These are phyloP conservation scores for Danio albolineatus DNA, from an alignment of 2,797 vertebrate genomes.

Conservation along the genomic window DNA sequence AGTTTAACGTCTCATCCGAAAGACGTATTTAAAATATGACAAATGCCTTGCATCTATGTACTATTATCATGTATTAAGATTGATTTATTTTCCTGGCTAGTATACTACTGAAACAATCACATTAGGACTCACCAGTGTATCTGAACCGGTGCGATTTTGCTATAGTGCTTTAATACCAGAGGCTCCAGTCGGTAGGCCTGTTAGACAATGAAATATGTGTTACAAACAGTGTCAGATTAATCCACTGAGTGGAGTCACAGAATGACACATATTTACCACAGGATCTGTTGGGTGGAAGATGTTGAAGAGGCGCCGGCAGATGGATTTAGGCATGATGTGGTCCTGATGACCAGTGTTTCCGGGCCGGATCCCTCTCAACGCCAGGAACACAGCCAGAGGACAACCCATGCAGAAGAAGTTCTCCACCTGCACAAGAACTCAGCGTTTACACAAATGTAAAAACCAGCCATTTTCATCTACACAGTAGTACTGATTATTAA, in stretches of 20 bases:
- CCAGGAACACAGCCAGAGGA: constrained; percentile 95
- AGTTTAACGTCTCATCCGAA: too few species aligned
- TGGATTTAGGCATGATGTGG: constrained; percentile 92
- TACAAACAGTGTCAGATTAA: neutral
- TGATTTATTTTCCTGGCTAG: neutral
- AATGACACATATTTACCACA: constrained; percentile 84
- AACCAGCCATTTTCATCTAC: too few species aligned
- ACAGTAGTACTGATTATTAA: too few species aligned
- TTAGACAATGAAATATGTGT: constrained; percentile 37
- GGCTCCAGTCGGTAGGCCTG: constrained; percentile 98
- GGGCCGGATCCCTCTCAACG: constrained; percentile 92
- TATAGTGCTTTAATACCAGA: constrained; percentile 96
- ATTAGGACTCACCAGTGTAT: constrained; percentile 89
- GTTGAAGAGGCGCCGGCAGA: constrained; percentile 92
- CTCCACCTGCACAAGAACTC: constrained; percentile 83
- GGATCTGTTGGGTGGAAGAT: constrained; percentile 99
- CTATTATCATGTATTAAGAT: too few species aligned
- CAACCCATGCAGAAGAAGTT: constrained; percentile 99
- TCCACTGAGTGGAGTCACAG: neutral
- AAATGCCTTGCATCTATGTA: too few species aligned
- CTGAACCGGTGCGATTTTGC: constrained; percentile 93
- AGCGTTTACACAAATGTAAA: neutral
- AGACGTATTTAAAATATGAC: too few species aligned
- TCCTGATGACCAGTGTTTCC: constrained; percentile 91
- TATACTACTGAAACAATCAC: neutral